phyloP scores from a whole-genome alignment of 2,113 vertebrate species.

The Ascaphus truei region DNA sequence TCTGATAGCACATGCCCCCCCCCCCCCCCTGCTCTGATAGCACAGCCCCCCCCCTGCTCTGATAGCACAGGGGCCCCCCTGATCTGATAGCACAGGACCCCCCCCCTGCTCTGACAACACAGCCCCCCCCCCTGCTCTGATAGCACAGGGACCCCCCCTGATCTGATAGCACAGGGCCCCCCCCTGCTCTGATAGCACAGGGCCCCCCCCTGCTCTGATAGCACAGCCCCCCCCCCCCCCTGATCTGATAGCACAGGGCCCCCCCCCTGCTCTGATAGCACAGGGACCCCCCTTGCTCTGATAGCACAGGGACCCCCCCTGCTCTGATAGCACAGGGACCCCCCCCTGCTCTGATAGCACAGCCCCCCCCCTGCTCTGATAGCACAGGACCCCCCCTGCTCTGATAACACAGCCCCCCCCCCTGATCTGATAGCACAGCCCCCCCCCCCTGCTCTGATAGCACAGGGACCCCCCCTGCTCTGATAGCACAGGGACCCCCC shows the following conservation, averaged over 20 bases:
- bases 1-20: not conserved
- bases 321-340: not conserved
- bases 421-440: not conserved
- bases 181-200: not conserved
- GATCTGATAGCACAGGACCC: too few species aligned
- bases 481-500: not conserved
- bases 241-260: not conserved
- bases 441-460: not conserved
- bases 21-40: not conserved
- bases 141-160: too few species aligned
- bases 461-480: not conserved
- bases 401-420: too few species aligned
- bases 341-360: not conserved
- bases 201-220: too few species aligned
- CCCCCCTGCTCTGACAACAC: too few species aligned
- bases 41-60: too few species aligned
- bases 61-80: not conserved
- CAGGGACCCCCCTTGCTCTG: not conserved
- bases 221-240: not conserved
- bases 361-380: too few species aligned
- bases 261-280: too few species aligned
- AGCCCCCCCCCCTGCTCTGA: not conserved
- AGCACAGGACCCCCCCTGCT: not conserved
- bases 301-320: too few species aligned
- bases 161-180: not conserved